phyloP scores from a whole-genome alignment of 2,888 invertebrate genomes.

The Megaustenia siamemsis region DNA sequence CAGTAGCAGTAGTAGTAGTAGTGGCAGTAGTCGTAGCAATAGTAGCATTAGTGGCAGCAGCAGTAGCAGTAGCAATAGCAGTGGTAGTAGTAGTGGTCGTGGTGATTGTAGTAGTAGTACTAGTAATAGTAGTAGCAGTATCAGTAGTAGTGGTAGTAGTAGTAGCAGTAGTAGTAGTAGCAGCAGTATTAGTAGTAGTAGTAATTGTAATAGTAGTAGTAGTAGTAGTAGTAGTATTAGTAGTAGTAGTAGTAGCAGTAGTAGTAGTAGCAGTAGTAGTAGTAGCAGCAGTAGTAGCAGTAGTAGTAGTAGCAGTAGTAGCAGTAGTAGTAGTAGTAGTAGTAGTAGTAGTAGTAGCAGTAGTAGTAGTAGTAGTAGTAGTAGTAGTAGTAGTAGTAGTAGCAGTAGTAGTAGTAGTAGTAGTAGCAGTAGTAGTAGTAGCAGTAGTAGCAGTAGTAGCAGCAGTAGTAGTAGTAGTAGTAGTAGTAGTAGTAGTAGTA shows the following conservation, averaged over 20 bases:
- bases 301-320: conserved; percentile 27
- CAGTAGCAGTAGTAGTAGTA: not conserved
- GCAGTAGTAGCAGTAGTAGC: not conserved
- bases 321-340: conserved; percentile 29
- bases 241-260: no score
- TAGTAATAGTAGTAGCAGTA: conserved; percentile 39
- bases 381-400: not conserved
- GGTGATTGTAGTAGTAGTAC: conserved; percentile 38
- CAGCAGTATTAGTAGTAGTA: not conserved
- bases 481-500: conserved; percentile 25
- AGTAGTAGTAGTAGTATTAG: no score
- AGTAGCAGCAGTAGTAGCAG: conserved; percentile 26
- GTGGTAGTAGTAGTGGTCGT: conserved; percentile 30
- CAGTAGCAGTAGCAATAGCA: not conserved
- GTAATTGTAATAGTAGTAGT: no score
- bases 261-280: not conserved
- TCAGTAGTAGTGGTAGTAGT: conserved; percentile 28
- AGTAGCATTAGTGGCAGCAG: conserved; percentile 27
- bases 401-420: conserved; percentile 4
- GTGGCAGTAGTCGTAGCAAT: not conserved
- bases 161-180: conserved; percentile 15
- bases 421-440: conserved; percentile 12
- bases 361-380: not conserved
- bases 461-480: conserved; percentile 26
- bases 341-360: conserved; percentile 20